Conservation (phyloP, 2,888 invertebrate genomes). For the Rugalucina vietnamica region DNA sequence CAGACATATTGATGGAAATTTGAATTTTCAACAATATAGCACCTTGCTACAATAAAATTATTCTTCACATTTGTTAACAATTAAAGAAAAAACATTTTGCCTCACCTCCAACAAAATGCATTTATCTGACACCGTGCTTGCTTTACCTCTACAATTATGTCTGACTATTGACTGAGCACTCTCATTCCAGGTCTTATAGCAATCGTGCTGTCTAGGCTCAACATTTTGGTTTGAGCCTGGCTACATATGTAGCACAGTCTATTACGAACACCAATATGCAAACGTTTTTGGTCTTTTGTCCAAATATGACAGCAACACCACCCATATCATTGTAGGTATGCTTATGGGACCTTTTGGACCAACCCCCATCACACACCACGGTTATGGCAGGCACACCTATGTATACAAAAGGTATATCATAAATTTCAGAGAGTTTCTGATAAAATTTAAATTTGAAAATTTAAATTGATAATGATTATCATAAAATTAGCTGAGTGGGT, state of each 20-base stretch:
- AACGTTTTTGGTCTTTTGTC: conserved; percentile 32
- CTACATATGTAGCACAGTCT: conserved; percentile 28
- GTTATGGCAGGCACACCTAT: conserved; percentile 33
- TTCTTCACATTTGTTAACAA: no score
- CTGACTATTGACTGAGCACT: conserved; percentile 28
- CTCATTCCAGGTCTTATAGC: conserved; percentile 35
- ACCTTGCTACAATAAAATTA: no score
- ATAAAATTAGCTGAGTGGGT: no score
- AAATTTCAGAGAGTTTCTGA: no score
- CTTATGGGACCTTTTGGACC: conserved; percentile 43
- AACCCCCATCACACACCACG: conserved; percentile 37
- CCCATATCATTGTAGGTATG: conserved; percentile 41
- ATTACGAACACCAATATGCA: conserved; percentile 41
- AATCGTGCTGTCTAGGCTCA: conserved; percentile 19
- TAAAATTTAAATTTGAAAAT: no score
- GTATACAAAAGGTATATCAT: neutral
- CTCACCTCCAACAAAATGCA: conserved; percentile 14
- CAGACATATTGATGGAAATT: no score
- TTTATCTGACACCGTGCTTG: conserved; percentile 7
- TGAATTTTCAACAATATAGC: no score
- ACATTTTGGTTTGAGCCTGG: neutral
- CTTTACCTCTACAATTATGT: conserved; percentile 29
- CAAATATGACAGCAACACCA: conserved; percentile 40
- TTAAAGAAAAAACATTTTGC: no score
- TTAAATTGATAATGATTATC: no score